Evolutionary conservation across 2,888 invertebrate genomes (phyloP).

Genomic region (Drosophila greeni): DNA sequence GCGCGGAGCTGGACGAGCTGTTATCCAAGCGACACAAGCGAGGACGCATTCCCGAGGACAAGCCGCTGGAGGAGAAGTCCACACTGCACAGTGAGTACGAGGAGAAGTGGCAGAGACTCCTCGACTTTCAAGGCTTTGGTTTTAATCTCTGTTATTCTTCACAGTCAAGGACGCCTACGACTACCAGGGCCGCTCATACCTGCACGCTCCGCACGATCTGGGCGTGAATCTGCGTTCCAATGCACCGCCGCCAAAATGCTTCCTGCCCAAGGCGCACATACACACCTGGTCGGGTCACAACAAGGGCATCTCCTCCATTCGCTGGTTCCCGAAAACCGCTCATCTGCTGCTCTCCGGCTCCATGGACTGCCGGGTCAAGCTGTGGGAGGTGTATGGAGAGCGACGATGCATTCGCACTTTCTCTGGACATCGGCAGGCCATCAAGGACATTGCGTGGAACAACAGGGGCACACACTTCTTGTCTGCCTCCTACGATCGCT

Average conservation of each 20-base stretch:
- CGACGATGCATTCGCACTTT: constrained; percentile 95
- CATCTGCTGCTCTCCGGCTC: constrained; percentile 96
- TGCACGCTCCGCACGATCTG: constrained; percentile 94
- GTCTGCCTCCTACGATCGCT: constrained; percentile 98
- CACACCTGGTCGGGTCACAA: constrained; percentile 98
- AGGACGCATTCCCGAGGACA: constrained; percentile 91
- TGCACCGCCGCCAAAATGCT: constrained; percentile 95
- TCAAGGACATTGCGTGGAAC: constrained; percentile 97
- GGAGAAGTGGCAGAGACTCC: background rate
- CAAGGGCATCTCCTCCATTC: constrained; percentile 95
- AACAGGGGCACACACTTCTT: constrained; percentile 95
- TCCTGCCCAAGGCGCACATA: constrained; percentile 96
- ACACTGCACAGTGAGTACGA: constrained; percentile 89
- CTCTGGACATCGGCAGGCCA: constrained; percentile 97
- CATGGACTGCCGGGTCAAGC: constrained; percentile 98
- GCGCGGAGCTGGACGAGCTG: constrained; percentile 95
- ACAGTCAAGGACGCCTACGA: constrained; percentile 94
- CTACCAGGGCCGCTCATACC: constrained; percentile 97
- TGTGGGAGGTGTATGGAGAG: constrained; percentile 99
- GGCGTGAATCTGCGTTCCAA: constrained; percentile 92
- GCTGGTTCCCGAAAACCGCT: constrained; percentile 96
- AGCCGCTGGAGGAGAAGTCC: constrained; percentile 96
- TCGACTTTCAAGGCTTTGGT: no score
- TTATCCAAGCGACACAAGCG: constrained; percentile 93
- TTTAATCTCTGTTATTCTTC: constrained; percentile 47